Evolutionary conservation across 2,113 vertebrate species (phyloP).

Genomic region (Pycnonotus jocosus): DNA sequence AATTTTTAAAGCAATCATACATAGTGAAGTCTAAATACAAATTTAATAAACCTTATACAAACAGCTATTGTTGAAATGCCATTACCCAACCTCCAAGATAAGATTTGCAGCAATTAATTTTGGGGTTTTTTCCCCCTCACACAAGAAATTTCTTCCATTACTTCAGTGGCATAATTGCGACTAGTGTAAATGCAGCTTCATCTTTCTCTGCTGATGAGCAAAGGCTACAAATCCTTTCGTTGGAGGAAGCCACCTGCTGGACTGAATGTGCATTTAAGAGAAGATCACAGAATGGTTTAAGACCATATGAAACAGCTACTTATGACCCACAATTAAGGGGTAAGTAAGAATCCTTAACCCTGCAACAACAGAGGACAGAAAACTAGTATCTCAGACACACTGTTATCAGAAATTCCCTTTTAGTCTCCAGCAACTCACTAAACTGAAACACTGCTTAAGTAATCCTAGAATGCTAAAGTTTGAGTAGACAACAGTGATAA

Average conservation of each 20-base stretch:
- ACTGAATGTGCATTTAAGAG: neutral
- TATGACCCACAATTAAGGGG: neutral
- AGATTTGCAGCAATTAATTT: neutral
- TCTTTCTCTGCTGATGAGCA: neutral
- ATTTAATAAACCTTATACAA: neutral
- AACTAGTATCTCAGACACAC: neutral
- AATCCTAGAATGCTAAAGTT: neutral
- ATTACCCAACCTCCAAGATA: neutral
- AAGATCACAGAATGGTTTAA: neutral
- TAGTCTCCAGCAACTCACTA: neutral
- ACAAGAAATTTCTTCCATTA: neutral
- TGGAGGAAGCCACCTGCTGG: constrained; percentile 41
- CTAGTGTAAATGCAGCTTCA: neutral
- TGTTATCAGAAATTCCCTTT: neutral
- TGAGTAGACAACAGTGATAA: neutral
- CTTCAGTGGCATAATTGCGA: neutral
- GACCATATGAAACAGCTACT: neutral
- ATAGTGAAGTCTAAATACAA: neutral
- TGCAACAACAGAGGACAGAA: neutral
- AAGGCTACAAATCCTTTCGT: neutral
- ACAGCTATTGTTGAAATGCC: neutral
- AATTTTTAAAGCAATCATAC: neutral
- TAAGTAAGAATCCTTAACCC: neutral
- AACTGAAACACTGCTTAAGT: neutral
- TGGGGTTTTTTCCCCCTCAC: rapidly evolving